Percentiles rank a stretch among this genome's conserved stretches.
Evolutionary conservation across 2,797 vertebrate genomes (phyloP).

Genomic region (Sebastes matsubarae): DNA sequence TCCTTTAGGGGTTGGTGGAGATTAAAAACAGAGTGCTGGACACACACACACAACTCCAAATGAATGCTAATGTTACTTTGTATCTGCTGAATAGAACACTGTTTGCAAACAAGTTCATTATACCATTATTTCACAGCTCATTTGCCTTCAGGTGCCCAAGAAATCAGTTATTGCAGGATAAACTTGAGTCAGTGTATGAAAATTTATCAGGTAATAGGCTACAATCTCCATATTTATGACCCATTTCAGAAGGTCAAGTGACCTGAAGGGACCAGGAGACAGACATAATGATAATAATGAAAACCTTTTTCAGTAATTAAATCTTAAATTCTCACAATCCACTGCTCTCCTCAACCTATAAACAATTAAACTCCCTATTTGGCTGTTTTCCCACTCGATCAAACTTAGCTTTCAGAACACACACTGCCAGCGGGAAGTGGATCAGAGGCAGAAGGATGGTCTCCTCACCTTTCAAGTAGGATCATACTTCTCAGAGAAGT

Average conservation of each 20-base stretch:
- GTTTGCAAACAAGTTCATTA: not conserved
- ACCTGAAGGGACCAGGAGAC: not conserved
- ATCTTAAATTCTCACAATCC: not conserved
- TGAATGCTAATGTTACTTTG: not conserved
- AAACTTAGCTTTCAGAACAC: conserved; percentile 14
- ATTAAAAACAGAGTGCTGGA: not conserved
- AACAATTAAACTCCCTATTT: conserved; percentile 11
- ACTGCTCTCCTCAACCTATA: not conserved
- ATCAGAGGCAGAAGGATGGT: not conserved
- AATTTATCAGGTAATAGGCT: not conserved
- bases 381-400: conserved; percentile 22
- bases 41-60: not conserved
- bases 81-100: not conserved
- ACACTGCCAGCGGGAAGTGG: not conserved
- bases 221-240: not conserved
- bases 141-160: not conserved
- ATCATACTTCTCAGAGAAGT: not conserved
- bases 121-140: not conserved
- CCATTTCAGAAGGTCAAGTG: not conserved
- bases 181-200: not conserved
- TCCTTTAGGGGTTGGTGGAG: not conserved
- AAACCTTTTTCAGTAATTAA: conserved; percentile 32
- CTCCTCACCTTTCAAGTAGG: conserved; percentile 24
- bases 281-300: conserved; percentile 23
- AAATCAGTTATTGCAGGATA: not conserved